Base-by-base conservation (phyloP, 2,113 vertebrate species). In the Hiodon alosoides region DNA sequence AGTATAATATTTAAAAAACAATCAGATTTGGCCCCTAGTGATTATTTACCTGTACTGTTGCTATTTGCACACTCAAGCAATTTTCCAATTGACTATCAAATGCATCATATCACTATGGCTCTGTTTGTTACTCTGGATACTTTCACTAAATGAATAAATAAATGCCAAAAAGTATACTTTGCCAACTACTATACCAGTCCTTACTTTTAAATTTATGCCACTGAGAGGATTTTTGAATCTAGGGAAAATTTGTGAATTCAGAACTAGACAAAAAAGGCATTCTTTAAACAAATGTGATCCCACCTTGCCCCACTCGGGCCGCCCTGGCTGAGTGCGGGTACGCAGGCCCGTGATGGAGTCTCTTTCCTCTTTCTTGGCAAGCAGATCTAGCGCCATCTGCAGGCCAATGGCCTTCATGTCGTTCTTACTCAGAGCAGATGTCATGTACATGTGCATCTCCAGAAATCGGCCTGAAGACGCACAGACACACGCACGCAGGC, bases 401-500 rank as follows among this genome's bases (percentile, higher is more conserved):
- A 98, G 91, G 74, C 94, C 95, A 5, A 94, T 90, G 50, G 93
- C 95, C 84, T 94, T 95, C 93, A 96, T 87, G 81, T 97, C 95
- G 0, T 93, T 96, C 88, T 90, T 94, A 79, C 90, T 74, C 72
- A 95, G 90, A 0, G 92, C 94, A 0, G 95, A 93, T 0, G 94
- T 96, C 94, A 95, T 90, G 85, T 94, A 96, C 92, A 96, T 90
- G 75, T 95, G 94, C 92, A 96, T 91, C 87, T 98, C 95, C 85
- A 97, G 75, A 82, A 98, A 96, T 0, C 80, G 77, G 14, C 89
- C 94, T 96, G 82, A 0, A 0, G 48, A 11, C n/a, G 51, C 46
- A 68, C 4, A 69, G 50, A 67, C 61, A 74, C 5, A 62, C 13
- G 52, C 57, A 62, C 13, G 14, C 57, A 72, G 7, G n/a, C 50